Percentiles rank a stretch among this genome's conserved stretches.
Evolutionary conservation across 2,797 vertebrate species (phyloP).

Genomic region (Astyanax mexicanus): DNA sequence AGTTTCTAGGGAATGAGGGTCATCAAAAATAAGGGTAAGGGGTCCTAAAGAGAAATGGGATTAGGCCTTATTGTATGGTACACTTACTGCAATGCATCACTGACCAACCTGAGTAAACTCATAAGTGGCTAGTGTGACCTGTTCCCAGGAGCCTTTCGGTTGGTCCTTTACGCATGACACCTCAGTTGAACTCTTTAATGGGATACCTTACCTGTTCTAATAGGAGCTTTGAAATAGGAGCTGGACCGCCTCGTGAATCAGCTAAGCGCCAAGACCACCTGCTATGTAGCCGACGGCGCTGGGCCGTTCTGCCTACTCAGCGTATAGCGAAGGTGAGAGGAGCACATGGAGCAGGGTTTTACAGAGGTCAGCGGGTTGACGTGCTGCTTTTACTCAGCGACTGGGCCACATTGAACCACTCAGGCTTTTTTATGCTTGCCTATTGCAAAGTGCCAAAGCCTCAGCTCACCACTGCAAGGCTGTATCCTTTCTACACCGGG

Average conservation of each 20-base stretch:
- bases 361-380: conserved; percentile 47
- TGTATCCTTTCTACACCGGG: conserved; percentile 46
- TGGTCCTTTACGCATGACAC: background rate
- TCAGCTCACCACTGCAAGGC: conserved; percentile 36
- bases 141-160: background rate
- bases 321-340: background rate
- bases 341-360: conserved; percentile 36
- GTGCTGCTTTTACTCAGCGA: conserved; percentile 32
- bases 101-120: background rate
- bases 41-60: too few species aligned
- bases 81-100: conserved; percentile 1
- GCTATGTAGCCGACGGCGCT: background rate
- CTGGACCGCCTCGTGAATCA: background rate
- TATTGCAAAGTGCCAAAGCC: conserved; percentile 45
- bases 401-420: conserved; percentile 41
- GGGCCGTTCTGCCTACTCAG: conserved; percentile 9
- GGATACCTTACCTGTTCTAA: conserved; percentile 6
- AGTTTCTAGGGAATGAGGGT: too few species aligned
- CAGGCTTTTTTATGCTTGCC: conserved; percentile 32
- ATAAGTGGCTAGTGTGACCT: background rate
- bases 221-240: conserved; percentile 11
- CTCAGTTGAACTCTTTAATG: background rate
- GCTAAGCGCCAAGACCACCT: conserved; percentile 19
- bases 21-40: too few species aligned
- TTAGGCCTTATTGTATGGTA: too few species aligned